Evolutionary conservation across 2,113 vertebrate genomes (phyloP).

Genomic region (Archilochus colubris): DNA sequence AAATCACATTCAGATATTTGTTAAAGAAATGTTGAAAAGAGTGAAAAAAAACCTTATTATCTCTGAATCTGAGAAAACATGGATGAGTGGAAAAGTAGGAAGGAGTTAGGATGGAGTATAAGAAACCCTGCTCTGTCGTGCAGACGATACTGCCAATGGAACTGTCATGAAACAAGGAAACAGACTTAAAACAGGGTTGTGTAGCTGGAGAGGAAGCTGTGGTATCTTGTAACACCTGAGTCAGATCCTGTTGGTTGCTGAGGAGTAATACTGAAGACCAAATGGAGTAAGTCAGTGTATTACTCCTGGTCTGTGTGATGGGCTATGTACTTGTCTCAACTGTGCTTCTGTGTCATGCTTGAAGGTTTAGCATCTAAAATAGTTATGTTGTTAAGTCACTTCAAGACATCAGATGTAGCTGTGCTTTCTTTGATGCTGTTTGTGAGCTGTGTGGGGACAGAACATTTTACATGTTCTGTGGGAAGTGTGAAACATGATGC

Average conservation of each 20-base stretch:
- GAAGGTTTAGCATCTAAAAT: neutral
- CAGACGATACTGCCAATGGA: neutral
- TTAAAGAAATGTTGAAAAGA: neutral
- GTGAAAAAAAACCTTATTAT: neutral
- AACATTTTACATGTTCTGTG: neutral
- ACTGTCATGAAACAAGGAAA: neutral
- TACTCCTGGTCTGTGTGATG: fast-evolving
- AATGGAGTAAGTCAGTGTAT: neutral
- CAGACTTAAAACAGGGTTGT: neutral
- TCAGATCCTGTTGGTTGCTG: neutral
- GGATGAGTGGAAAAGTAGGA: neutral
- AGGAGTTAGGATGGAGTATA: neutral
- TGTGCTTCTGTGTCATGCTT: fast-evolving
- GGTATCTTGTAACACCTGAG: neutral
- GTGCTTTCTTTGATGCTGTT: neutral
- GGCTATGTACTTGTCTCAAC: neutral
- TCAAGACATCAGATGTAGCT: neutral
- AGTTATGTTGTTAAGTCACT: neutral
- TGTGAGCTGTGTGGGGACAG: neutral
- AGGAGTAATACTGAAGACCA: neutral
- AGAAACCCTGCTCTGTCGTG: neutral
- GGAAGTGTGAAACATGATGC: neutral
- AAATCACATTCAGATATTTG: neutral
- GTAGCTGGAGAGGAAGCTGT: neutral
- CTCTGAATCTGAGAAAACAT: neutral